These are phyloP conservation scores for Tetraodon nigroviridis DNA, from an alignment of 2,113 vertebrate species.

Conservation along the genomic window DNA sequence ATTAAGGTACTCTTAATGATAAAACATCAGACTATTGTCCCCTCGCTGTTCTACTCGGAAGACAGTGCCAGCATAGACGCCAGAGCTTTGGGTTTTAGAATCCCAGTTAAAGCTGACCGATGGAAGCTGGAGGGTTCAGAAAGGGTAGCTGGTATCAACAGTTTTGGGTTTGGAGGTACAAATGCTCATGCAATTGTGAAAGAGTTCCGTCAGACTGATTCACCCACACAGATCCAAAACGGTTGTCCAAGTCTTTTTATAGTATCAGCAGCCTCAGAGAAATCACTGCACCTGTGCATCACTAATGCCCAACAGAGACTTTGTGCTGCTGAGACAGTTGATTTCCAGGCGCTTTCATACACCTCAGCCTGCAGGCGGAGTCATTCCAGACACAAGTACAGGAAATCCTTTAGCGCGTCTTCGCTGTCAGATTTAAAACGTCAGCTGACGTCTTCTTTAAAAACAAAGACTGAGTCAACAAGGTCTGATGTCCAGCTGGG, in stretches of 20 bases:
- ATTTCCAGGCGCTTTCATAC: slow-evolving; percentile 74
- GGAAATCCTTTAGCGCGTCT: slow-evolving; percentile 73
- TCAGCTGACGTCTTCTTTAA: slow-evolving; percentile 55
- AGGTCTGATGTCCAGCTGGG: slow-evolving; percentile 65
- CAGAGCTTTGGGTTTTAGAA: slow-evolving; percentile 69
- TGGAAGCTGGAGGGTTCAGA: slow-evolving; percentile 70
- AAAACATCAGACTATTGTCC: slow-evolving; percentile 80
- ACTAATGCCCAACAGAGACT: slow-evolving; percentile 68
- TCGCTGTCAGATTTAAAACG: slow-evolving; percentile 73
- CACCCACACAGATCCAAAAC: slow-evolving; percentile 32
- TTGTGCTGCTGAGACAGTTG: slow-evolving; percentile 35
- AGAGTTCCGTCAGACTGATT: slow-evolving; percentile 59
- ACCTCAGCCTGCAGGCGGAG: slow-evolving; percentile 85
- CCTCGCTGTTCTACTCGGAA: slow-evolving; percentile 79
- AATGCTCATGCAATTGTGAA: slow-evolving; percentile 80
- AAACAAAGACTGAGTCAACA: slow-evolving; percentile 20
- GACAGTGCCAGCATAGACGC: slow-evolving; percentile 71
- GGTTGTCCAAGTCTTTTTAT: slow-evolving; percentile 69
- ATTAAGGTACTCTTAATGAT: slow-evolving; percentile 91
- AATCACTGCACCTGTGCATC: slow-evolving; percentile 71
- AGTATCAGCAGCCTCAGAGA: slow-evolving; percentile 77
- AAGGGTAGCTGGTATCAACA: slow-evolving; percentile 81
- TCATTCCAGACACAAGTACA: slow-evolving; percentile 76
- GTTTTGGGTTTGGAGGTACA: slow-evolving; percentile 87
- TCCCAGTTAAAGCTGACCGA: slow-evolving; percentile 70